Base-by-base conservation (phyloP, 2,888 invertebrate genomes). In the Oscheius sp. region DNA sequence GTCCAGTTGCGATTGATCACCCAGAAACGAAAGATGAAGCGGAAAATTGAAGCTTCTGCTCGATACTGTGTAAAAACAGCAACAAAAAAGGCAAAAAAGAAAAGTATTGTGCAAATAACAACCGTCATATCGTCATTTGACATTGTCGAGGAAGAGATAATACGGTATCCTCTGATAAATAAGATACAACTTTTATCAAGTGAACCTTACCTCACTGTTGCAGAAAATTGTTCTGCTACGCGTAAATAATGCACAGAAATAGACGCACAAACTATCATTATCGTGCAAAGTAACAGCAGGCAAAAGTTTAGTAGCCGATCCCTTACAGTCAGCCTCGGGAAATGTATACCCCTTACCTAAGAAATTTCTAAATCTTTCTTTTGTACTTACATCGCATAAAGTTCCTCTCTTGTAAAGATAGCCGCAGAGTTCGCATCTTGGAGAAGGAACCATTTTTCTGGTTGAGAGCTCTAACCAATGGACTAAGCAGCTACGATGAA, bases 71-170 rank as follows among this genome's bases (percentile, higher is more conserved):
- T 86, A 71, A 90, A 89, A 87, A 90, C 89, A 57, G 90, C 90
- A 27, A 89, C 86, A 79, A 90, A 90, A 79, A 90, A 90, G 10
- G 90, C 89, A 37, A 89, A 87, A 75, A 90, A 89, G 83, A 90
- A 90, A 55, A 89, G 84, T 12, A 90, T 88, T 0, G 89, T 89
- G 75, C 89, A 89, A 3, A 88, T 86, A 25, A 90, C 85, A 1
- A 90, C 89, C 46, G 89, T 87, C 33, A 89, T 86, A 76, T 90
- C 90, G 50, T 83, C 79, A 6, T 80, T 66, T 25, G 73, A 78
- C 23, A 84, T 71, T 15, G 76, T 67, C 12, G 76, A 69, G 8
- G 75, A 70, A n/a, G n/a, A n/a, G 31, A 63, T 61, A 20, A 63
- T 46, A 12, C 70, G 70, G 50, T 69, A 72, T 39, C 52, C 50